A percentile compares a stretch with the other conserved stretches of the same genome.
phyloP scores from a whole-genome alignment of 2,797 vertebrate genomes.

The Aldrovandia affinis region DNA sequence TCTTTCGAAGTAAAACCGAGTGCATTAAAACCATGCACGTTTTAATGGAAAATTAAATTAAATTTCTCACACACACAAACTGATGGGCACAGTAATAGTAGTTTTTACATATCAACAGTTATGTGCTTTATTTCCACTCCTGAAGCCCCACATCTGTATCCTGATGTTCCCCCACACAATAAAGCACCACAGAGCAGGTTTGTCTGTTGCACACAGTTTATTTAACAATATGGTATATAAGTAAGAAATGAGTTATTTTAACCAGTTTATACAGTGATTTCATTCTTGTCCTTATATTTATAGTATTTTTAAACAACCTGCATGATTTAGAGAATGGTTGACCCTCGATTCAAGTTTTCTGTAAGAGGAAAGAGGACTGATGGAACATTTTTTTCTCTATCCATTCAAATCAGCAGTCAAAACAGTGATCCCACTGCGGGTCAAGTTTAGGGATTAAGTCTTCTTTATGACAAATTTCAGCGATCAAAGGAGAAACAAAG shows the following conservation, averaged over 20 bases:
- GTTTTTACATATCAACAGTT: neutral
- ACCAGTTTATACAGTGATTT: conserved; percentile 98
- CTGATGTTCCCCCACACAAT: neutral
- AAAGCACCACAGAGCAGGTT: conserved; percentile 51
- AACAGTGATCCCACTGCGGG: conserved; percentile 84
- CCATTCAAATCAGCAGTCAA: conserved; percentile 81
- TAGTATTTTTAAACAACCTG: conserved; percentile 96
- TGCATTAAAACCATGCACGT: neutral
- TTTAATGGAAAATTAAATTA: neutral
- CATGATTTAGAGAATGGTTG: conserved; percentile 94
- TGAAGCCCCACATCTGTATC: neutral
- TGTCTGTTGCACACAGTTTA: conserved; percentile 99
- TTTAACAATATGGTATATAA: conserved; percentile 99
- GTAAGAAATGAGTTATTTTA: conserved; percentile 92
- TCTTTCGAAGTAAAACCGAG: no score
- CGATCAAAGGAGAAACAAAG: conserved; percentile 81
- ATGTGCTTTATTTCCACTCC: neutral
- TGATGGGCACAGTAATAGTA: neutral
- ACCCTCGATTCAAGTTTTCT: conserved; percentile 94
- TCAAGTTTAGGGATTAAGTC: conserved; percentile 65
- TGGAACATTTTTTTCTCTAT: conserved; percentile 69
- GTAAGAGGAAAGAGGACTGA: conserved; percentile 80
- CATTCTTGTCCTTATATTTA: conserved; percentile 93
- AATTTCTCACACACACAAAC: neutral
- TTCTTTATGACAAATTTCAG: conserved; percentile 83